Conservation (phyloP, 92 coral and sea anemone genomes). For the Phymanthus crucifer region DNA sequence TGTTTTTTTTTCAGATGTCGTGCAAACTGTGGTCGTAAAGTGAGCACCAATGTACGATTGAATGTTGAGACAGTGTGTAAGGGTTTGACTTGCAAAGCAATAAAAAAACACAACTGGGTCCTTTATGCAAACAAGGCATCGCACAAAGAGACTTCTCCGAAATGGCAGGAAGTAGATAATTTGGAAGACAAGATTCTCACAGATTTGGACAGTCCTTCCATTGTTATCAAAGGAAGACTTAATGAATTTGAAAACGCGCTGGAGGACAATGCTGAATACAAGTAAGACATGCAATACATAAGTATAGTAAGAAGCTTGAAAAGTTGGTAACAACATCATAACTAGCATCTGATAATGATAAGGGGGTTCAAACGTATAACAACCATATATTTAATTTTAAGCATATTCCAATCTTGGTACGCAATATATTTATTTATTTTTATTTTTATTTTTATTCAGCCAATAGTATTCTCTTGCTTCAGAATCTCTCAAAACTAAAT, state of each 20-base stretch:
- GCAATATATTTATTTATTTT: too few species aligned
- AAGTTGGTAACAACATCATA: too few species aligned
- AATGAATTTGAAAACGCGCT: slow-evolving; percentile 35
- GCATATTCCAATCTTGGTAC: too few species aligned
- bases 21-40: slow-evolving; percentile 62
- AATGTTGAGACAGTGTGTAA: slow-evolving; percentile 54
- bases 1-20: slow-evolving; percentile 38
- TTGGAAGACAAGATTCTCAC: slow-evolving; percentile 50
- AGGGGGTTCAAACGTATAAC: too few species aligned
- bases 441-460: neutral
- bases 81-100: slow-evolving; percentile 61
- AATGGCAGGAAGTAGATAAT: slow-evolving; percentile 44
- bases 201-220: slow-evolving; percentile 58
- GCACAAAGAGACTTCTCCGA: slow-evolving; percentile 6
- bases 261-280: slow-evolving; percentile 37
- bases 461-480: neutral
- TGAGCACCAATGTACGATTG: slow-evolving; percentile 54
- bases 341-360: too few species aligned
- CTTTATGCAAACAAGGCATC: slow-evolving; percentile 35
- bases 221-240: slow-evolving; percentile 51
- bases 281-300: slow-evolving; percentile 25
- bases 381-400: too few species aligned
- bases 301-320: too few species aligned
- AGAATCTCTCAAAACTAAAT: neutral
- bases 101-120: slow-evolving; percentile 58